Evolutionary conservation across 37 sponge, comb jelly and placozoan genomes (phyloP).

Genomic region (Dysidea cf. avara): DNA sequence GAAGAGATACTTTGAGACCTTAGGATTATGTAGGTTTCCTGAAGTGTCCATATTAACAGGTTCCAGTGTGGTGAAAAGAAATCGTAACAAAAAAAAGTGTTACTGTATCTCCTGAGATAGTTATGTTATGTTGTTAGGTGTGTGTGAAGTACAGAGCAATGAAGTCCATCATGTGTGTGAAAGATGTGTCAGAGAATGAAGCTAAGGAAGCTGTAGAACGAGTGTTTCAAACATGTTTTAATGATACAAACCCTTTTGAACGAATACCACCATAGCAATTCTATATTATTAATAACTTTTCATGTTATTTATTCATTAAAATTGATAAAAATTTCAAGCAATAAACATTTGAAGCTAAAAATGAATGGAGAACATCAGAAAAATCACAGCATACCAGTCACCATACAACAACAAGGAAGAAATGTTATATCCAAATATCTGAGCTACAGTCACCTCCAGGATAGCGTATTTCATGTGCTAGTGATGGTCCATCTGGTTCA

Average conservation of each 20-base stretch:
- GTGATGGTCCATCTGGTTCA: constrained; percentile 85
- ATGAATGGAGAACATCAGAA: too few species aligned
- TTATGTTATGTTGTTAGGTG: constrained; percentile 29
- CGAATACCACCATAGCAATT: constrained; percentile 73
- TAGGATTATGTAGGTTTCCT: too few species aligned
- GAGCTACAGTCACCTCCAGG: constrained; percentile 92
- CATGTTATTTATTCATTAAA: not conserved
- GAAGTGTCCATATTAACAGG: too few species aligned
- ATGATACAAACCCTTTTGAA: constrained; percentile 87
- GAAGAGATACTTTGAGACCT: too few species aligned
- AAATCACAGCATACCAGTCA: not conserved
- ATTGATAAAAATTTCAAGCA: not conserved
- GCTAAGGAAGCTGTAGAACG: constrained; percentile 73
- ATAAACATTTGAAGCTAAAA: too few species aligned
- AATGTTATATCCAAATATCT: constrained; percentile 80
- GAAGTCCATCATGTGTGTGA: constrained; percentile 71
- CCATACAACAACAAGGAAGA: not conserved
- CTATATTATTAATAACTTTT: not conserved
- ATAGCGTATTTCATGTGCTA: constrained; percentile 89
- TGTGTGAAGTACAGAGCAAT: constrained; percentile 82
- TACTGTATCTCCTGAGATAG: too few species aligned
- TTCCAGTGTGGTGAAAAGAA: too few species aligned
- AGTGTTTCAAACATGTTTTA: constrained; percentile 81
- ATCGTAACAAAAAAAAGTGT: too few species aligned
- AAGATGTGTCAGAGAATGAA: constrained; percentile 63